Conservation (phyloP, 1,140 invertebrate genomes). For the Pseudomyrmex flavicornis region DNA sequence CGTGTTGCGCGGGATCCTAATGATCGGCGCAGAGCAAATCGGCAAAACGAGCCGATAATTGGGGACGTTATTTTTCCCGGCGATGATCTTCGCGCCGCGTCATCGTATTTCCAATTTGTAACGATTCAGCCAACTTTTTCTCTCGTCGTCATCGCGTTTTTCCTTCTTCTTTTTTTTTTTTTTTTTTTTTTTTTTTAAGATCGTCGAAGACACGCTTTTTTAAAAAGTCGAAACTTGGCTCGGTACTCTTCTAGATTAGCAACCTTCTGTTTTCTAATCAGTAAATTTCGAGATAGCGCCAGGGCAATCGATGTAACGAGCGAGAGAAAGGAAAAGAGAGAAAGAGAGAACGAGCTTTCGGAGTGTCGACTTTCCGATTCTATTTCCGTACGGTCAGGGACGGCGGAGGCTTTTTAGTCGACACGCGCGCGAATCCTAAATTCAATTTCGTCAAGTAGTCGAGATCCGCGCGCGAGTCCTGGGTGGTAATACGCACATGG, state of each 20-base stretch:
- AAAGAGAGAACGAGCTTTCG: not conserved
- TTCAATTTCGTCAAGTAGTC: conserved; percentile 30
- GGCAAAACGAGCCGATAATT: conserved; percentile 79
- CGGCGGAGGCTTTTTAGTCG: not conserved
- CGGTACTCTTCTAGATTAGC: not conserved
- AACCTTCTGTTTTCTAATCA: not conserved
- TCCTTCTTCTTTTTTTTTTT: not conserved
- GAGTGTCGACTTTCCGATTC: not conserved
- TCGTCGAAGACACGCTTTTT: conserved; percentile 12
- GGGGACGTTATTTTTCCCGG: conserved; percentile 77
- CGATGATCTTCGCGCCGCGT: conserved; percentile 69
- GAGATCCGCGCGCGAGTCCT: conserved; percentile 16
- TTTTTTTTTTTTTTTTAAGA: no score
- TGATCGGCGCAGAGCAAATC: conserved; percentile 71
- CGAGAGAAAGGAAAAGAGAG: not conserved
- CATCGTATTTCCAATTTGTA: conserved; percentile 81
- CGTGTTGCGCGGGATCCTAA: conserved; percentile 61
- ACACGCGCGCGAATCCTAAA: conserved; percentile 20
- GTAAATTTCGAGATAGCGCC: not conserved
- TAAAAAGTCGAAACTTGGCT: not conserved
- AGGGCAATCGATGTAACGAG: not conserved
- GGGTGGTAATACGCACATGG: conserved; percentile 64
- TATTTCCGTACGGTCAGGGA: conserved; percentile 28
- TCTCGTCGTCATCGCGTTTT: conserved; percentile 13
- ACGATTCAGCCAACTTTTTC: conserved; percentile 75